A percentile compares a stretch with the other conserved stretches of the same genome.
phyloP scores from a whole-genome alignment of 2,797 vertebrate genomes.

The Typhlichthys subterraneus region DNA sequence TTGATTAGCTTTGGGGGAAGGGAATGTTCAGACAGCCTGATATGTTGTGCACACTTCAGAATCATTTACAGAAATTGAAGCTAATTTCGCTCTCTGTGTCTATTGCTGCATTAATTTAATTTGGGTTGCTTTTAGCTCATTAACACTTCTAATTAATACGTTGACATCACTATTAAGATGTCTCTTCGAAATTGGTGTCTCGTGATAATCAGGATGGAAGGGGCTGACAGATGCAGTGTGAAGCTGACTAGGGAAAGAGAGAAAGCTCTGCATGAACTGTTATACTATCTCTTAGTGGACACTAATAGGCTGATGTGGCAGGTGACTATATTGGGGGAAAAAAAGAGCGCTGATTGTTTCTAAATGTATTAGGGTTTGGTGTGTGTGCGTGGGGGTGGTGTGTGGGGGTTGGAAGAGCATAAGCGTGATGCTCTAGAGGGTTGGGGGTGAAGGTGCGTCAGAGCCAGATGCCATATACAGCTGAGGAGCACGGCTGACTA shows the following conservation, averaged over 20 bases:
- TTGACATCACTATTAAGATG: slow-evolving; percentile 99
- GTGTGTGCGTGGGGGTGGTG: slow-evolving; percentile 11
- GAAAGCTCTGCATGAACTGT: slow-evolving; percentile 75
- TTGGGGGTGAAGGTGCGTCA: slow-evolving; percentile 70
- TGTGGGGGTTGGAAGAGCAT: background rate
- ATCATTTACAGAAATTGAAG: slow-evolving; percentile 99
- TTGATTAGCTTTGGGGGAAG: slow-evolving; percentile 99
- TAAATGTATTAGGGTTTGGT: slow-evolving; percentile 14
- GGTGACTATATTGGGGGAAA: slow-evolving; percentile 81
- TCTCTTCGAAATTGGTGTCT: slow-evolving; percentile 99
- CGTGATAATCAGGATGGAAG: slow-evolving; percentile 99
- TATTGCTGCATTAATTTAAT: slow-evolving; percentile 99
- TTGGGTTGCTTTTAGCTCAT: slow-evolving; percentile 99
- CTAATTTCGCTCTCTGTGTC: slow-evolving; percentile 99
- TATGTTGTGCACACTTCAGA: slow-evolving; percentile 99
- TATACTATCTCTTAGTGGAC: slow-evolving; percentile 76
- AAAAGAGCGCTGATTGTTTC: slow-evolving; percentile 82
- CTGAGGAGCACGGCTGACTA: slow-evolving; percentile 83
- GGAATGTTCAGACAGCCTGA: slow-evolving; percentile 95
- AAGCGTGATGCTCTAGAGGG: slow-evolving; percentile 48
- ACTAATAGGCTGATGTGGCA: slow-evolving; percentile 79
- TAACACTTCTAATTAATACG: slow-evolving; percentile 99
- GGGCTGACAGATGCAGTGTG: slow-evolving; percentile 93
- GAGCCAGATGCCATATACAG: slow-evolving; percentile 84
- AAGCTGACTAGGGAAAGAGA: slow-evolving; percentile 83